phyloP scores from a whole-genome alignment of 2,888 invertebrate species.

The Crioceris asparagi region DNA sequence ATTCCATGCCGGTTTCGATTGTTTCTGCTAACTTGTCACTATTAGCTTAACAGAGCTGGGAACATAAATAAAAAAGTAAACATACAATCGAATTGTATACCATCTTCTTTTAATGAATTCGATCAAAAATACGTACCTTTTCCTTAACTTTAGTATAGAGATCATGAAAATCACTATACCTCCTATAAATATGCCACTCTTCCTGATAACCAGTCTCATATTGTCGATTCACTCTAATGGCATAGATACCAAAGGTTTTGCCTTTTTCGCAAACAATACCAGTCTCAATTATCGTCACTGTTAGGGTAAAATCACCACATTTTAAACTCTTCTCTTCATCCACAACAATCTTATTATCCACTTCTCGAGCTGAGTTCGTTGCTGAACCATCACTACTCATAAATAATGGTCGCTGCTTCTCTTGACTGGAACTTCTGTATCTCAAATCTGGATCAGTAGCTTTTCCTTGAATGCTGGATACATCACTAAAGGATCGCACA shows the following conservation, averaged over 20 bases:
- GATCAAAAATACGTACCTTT: slow-evolving; percentile 38
- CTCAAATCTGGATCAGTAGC: too few species aligned
- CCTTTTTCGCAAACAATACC: slow-evolving; percentile 72
- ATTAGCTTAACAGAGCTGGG: too few species aligned
- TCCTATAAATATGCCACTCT: slow-evolving; percentile 82
- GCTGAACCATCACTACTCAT: too few species aligned
- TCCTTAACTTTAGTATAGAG: slow-evolving; percentile 73
- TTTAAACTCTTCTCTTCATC: slow-evolving; percentile 24
- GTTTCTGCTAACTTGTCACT: too few species aligned
- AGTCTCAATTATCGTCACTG: slow-evolving; percentile 56
- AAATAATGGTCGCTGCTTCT: slow-evolving; percentile 5
- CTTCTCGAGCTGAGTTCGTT: slow-evolving; percentile 3
- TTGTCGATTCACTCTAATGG: slow-evolving; percentile 64
- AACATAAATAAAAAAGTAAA: too few species aligned
- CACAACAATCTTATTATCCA: slow-evolving; percentile 17
- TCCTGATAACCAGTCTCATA: slow-evolving; percentile 58
- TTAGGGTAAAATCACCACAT: slow-evolving; percentile 35
- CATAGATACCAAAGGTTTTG: slow-evolving; percentile 80
- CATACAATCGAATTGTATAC: too few species aligned
- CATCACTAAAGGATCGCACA: slow-evolving; percentile 36
- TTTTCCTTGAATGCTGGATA: slow-evolving; percentile 23
- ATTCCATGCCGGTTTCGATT: too few species aligned
- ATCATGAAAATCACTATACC: slow-evolving; percentile 92
- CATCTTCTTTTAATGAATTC: too few species aligned
- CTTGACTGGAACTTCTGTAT: slow-evolving; percentile 15